Conservation (phyloP, 2,888 invertebrate species). For the Caenorhabditis zanzibari region DNA sequence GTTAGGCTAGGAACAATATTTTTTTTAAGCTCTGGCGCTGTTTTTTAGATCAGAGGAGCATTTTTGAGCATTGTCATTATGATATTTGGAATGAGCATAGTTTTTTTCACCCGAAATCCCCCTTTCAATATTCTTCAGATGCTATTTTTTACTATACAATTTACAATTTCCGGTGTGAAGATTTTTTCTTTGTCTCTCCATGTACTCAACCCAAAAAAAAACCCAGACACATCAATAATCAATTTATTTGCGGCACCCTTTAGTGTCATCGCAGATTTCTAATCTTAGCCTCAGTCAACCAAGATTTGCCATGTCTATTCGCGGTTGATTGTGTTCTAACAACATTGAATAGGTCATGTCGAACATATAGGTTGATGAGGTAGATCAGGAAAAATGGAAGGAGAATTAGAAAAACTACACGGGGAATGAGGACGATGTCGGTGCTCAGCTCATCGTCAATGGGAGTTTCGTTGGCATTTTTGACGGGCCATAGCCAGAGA, state of each 20-base stretch:
- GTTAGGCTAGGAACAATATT: too few relatives aligned
- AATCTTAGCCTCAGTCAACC: conserved; percentile 39
- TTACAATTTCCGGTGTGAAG: not conserved
- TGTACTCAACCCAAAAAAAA: not conserved
- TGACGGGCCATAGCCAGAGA: conserved; percentile 46
- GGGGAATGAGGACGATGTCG: conserved; percentile 47
- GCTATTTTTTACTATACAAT: too few relatives aligned
- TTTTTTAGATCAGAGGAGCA: too few relatives aligned
- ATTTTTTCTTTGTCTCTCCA: not conserved
- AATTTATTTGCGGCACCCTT: conserved; percentile 22
- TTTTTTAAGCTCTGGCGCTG: too few relatives aligned
- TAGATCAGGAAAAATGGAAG: conserved; percentile 39
- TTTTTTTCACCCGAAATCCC: too few relatives aligned
- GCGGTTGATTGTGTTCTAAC: conserved; percentile 49
- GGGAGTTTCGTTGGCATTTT: conserved; percentile 34
- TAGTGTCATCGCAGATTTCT: conserved; percentile 4
- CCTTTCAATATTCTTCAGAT: too few relatives aligned
- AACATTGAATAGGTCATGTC: conserved; percentile 47
- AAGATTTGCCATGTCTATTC: conserved; percentile 29
- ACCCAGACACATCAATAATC: conserved; percentile 38
- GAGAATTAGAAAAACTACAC: conserved; percentile 33
- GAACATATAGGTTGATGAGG: conserved; percentile 37
- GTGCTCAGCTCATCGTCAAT: conserved; percentile 12
- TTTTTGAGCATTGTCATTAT: too few relatives aligned
- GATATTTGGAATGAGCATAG: too few relatives aligned